These are phyloP conservation scores for Gallinago undulata DNA, from an alignment of 2,113 vertebrate species.

Conservation along the genomic window DNA sequence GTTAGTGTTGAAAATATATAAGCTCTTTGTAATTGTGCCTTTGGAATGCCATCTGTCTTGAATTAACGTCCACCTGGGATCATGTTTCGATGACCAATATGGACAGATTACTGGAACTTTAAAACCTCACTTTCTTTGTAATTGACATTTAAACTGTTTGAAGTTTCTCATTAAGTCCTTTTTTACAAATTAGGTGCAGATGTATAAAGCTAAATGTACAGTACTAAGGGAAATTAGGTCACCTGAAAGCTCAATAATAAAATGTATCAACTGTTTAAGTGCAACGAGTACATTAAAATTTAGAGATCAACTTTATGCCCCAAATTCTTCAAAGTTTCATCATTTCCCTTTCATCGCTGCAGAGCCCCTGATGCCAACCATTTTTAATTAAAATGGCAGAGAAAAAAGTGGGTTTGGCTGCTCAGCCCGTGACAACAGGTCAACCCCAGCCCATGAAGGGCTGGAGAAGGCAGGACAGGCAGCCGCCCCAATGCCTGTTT, in stretches of 20 bases:
- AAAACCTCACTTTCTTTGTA: slow-evolving; percentile 86
- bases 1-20: slow-evolving; percentile 83
- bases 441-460: not conserved
- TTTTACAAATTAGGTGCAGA: slow-evolving; percentile 85
- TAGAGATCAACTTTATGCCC: slow-evolving; percentile 34
- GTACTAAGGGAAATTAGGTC: slow-evolving; percentile 77
- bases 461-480: not conserved
- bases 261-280: slow-evolving; percentile 69
- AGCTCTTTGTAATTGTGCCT: slow-evolving; percentile 84
- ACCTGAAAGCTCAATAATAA: slow-evolving; percentile 73
- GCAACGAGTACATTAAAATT: slow-evolving; percentile 59
- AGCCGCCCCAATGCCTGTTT: not conserved
- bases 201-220: slow-evolving; percentile 78
- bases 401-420: not conserved
- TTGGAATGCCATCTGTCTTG: slow-evolving; percentile 90
- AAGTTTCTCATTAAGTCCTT: slow-evolving; percentile 89
- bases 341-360: slow-evolving; percentile 30
- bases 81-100: slow-evolving; percentile 83
- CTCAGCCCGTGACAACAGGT: not conserved
- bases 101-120: slow-evolving; percentile 85
- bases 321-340: slow-evolving; percentile 47
- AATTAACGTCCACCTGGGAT: slow-evolving; percentile 93
- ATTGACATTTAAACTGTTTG: slow-evolving; percentile 91
- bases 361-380: slow-evolving; percentile 29
- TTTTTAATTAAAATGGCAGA: slow-evolving; percentile 52